These are phyloP conservation scores for Dexiosoma caninum DNA, from an alignment of 2,888 invertebrate genomes.

Conservation along the genomic window DNA sequence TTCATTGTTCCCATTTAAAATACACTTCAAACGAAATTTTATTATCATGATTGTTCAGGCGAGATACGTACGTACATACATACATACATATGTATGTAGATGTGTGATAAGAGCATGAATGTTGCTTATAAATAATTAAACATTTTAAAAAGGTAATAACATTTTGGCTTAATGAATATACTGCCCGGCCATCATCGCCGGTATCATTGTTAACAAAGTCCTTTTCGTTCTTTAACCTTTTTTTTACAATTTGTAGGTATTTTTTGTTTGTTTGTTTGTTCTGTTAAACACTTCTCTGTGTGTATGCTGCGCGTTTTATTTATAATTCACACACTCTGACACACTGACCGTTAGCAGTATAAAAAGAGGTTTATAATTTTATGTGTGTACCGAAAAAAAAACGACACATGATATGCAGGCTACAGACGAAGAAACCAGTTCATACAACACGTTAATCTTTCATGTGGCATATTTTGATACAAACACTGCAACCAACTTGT, in stretches of 20 bases:
- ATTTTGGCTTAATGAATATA: constrained; percentile 57
- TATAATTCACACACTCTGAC: neutral
- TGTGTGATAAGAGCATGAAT: too few species aligned
- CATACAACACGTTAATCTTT: too few species aligned
- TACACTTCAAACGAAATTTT: constrained; percentile 13
- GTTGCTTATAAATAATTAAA: constrained; percentile 46
- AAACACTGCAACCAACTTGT: too few species aligned
- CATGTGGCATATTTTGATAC: too few species aligned
- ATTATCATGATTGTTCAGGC: constrained; percentile 24
- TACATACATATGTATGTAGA: too few species aligned
- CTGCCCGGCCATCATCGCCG: neutral
- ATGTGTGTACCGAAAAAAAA: too few species aligned
- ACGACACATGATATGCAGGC: too few species aligned
- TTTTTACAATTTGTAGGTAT: neutral
- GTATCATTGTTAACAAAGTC: neutral
- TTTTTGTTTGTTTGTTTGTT: neutral
- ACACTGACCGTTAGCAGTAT: neutral
- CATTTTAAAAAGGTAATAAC: constrained; percentile 50
- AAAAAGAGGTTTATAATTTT: neutral
- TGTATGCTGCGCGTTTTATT: neutral
- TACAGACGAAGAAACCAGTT: too few species aligned
- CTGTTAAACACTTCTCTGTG: constrained; percentile 5
- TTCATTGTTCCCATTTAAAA: constrained; percentile 14
- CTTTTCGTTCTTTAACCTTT: neutral
- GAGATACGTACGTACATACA: neutral